These are phyloP conservation scores for Stramonita haemastoma DNA, from an alignment of 2,888 invertebrate species.

Conservation along the genomic window DNA sequence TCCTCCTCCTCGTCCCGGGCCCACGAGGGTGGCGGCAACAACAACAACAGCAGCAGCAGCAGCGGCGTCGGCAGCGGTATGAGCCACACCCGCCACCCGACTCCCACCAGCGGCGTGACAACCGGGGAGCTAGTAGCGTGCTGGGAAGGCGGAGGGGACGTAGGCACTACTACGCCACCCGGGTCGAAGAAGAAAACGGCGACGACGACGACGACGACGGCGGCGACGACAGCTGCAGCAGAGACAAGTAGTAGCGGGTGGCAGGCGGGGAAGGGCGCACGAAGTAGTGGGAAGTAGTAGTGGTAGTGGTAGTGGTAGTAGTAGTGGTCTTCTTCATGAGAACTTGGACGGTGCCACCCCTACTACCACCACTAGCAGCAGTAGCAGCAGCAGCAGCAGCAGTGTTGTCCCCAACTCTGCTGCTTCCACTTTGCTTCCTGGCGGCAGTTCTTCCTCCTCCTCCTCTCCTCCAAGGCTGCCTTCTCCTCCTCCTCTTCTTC, in stretches of 20 bases:
- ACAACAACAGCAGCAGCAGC: background rate
- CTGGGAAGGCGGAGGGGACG: background rate
- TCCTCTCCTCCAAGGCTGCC: background rate
- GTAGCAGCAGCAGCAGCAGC: background rate
- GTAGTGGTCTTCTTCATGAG: background rate
- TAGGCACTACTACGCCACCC: background rate
- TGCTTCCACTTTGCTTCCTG: background rate
- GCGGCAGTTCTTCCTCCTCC: background rate
- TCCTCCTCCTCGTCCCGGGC: background rate
- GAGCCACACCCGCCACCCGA: constrained; percentile 30
- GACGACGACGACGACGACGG: background rate
- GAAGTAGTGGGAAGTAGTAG: background rate
- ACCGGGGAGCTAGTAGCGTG: background rate
- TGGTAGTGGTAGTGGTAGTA: background rate
- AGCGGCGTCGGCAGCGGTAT: background rate
- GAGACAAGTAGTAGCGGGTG: no score
- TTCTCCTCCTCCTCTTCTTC: background rate
- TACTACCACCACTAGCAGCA: no score
- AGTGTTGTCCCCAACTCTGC: background rate
- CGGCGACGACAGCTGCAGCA: background rate
- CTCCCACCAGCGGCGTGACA: constrained; percentile 1
- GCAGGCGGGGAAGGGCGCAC: background rate
- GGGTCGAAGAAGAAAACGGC: background rate
- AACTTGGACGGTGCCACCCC: background rate
- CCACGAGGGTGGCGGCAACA: background rate